phyloP scores from a whole-genome alignment of 2,113 vertebrate genomes.

The Hippocampus barbouri region DNA sequence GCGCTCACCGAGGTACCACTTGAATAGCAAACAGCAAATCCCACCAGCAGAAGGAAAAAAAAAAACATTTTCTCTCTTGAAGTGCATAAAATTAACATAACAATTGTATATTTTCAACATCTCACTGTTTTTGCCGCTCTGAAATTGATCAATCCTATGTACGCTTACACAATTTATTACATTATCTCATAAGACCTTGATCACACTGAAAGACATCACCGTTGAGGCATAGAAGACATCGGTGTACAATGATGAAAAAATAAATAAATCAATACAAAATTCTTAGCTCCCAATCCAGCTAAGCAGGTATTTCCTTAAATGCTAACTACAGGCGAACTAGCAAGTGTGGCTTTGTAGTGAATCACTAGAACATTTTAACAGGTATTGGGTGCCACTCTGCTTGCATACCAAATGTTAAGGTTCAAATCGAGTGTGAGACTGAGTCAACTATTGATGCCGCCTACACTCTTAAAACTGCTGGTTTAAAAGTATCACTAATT shows the following conservation, averaged over 20 bases:
- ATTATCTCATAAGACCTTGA: not conserved
- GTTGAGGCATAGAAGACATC: not conserved
- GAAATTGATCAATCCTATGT: slow-evolving; percentile 1
- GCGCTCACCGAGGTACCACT: slow-evolving; percentile 26
- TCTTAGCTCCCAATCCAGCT: not conserved
- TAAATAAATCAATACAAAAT: not conserved
- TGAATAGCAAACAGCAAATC: slow-evolving; percentile 31
- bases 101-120: slow-evolving; percentile 13
- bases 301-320: not conserved
- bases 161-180: not conserved
- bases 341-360: not conserved
- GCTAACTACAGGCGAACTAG: not conserved
- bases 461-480: too few species aligned
- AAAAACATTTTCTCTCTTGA: slow-evolving; percentile 14
- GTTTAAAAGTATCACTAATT: too few species aligned
- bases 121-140: not conserved
- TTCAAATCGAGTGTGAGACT: not conserved
- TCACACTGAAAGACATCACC: not conserved
- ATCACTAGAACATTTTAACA: slow-evolving; percentile 1
- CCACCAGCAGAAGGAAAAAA: slow-evolving; percentile 24
- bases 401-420: not conserved
- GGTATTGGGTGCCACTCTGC: not conserved
- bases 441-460: not conserved
- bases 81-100: slow-evolving; percentile 19
- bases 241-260: not conserved